phyloP scores from a whole-genome alignment of 2,113 vertebrate genomes.

The Vulpes vulpes region DNA sequence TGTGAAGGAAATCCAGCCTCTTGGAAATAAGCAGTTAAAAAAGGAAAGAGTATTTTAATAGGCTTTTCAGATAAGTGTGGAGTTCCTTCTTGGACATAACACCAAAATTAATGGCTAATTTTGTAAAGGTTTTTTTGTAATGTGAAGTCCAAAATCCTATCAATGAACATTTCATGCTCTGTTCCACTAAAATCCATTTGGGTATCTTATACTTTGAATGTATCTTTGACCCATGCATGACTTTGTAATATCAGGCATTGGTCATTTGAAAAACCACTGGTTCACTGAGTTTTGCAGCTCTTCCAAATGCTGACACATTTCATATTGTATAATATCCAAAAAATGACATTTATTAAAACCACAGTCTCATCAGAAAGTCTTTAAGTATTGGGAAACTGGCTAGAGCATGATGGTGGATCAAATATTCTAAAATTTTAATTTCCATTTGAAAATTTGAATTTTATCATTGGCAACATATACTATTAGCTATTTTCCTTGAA shows the following conservation, averaged over 20 bases:
- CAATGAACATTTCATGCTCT: not conserved
- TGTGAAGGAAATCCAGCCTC: not conserved
- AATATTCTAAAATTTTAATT: not conserved
- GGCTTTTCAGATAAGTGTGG: not conserved
- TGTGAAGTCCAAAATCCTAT: not conserved
- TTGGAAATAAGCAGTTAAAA: not conserved
- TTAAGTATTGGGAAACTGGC: not conserved
- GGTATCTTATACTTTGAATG: not conserved
- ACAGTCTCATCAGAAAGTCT: not conserved
- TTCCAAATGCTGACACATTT: slow-evolving; percentile 34
- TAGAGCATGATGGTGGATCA: not conserved
- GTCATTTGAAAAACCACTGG: not conserved
- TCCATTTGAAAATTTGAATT: slow-evolving; percentile 22
- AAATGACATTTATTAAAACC: not conserved
- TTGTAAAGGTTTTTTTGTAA: not conserved
- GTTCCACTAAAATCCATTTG: not conserved
- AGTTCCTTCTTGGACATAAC: slow-evolving; percentile 29
- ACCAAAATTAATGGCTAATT: not conserved
- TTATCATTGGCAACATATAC: not conserved
- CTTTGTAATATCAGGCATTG: not conserved
- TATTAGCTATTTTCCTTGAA: not conserved
- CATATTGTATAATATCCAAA: not conserved
- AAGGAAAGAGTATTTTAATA: slow-evolving; percentile 14
- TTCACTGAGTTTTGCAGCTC: not conserved
- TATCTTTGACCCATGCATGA: not conserved